A percentile compares a stretch with the other conserved stretches of the same genome.
These are phyloP conservation scores for Matsumurasca onukii DNA, from an alignment of 1,140 invertebrate species.

Conservation along the genomic window DNA sequence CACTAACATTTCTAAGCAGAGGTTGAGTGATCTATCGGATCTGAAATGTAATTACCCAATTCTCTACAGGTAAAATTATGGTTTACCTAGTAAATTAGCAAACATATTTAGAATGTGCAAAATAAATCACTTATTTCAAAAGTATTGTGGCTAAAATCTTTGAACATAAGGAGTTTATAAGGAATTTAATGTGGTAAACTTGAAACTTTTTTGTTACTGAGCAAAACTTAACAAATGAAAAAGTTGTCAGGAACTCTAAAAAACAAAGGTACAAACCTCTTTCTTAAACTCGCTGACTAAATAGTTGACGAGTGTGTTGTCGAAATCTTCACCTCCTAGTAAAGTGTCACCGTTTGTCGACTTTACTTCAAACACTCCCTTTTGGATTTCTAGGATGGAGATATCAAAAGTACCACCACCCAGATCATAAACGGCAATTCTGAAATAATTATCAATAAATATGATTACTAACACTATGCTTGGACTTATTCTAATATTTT, in stretches of 20 bases:
- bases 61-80: too few species aligned
- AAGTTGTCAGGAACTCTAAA: neutral
- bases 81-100: too few species aligned
- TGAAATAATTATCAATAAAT: constrained; percentile 47
- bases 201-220: neutral
- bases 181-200: too few species aligned
- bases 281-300: constrained; percentile 93
- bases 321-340: constrained; percentile 96
- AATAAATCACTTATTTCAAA: too few species aligned
- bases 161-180: too few species aligned
- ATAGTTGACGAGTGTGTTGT: constrained; percentile 91
- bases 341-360: constrained; percentile 97
- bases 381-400: constrained; percentile 95
- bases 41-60: too few species aligned
- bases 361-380: constrained; percentile 97
- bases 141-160: too few species aligned
- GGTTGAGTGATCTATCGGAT: too few species aligned
- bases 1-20: too few species aligned
- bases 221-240: neutral
- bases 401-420: constrained; percentile 98
- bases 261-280: constrained; percentile 63
- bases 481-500: neutral
- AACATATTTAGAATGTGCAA: too few species aligned
- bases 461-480: neutral
- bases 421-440: constrained; percentile 97